Evolutionary conservation across 2,888 invertebrate species (phyloP).

Genomic region (Callosobruchus maculatus): DNA sequence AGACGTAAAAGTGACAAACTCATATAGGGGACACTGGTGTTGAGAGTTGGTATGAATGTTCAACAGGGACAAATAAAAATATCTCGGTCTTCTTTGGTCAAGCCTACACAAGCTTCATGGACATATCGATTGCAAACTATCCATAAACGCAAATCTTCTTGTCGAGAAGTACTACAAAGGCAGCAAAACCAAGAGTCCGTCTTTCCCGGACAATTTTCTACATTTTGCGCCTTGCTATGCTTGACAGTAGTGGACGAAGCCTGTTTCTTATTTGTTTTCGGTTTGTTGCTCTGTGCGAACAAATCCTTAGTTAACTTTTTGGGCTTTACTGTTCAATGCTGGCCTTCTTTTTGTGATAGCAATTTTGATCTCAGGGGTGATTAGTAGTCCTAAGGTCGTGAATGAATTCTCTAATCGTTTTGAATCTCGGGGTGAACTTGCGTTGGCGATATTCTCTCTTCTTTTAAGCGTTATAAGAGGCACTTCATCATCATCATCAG

Average conservation of each 20-base stretch:
- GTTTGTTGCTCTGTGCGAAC: background rate
- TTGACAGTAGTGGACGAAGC: background rate
- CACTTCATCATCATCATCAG: too few relatives aligned
- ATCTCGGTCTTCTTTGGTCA: slow-evolving; percentile 20
- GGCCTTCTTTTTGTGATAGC: background rate
- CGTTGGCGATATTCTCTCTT: too few relatives aligned
- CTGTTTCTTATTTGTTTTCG: background rate
- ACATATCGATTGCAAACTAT: background rate
- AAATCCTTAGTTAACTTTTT: slow-evolving; percentile 4
- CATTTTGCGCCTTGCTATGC: slow-evolving; percentile 18
- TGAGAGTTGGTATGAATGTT: too few relatives aligned
- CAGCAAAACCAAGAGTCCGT: slow-evolving; percentile 25
- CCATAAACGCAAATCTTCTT: background rate
- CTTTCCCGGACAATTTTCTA: slow-evolving; percentile 21
- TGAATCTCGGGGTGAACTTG: too few relatives aligned
- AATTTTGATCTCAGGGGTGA: background rate
- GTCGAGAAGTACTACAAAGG: slow-evolving; percentile 14
- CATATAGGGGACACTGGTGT: too few relatives aligned
- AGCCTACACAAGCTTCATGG: slow-evolving; percentile 28
- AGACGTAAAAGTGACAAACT: too few relatives aligned
- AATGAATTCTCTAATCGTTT: too few relatives aligned
- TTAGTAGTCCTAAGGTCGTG: background rate
- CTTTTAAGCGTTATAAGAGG: too few relatives aligned
- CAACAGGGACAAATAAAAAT: background rate
- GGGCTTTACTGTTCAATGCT: background rate